phyloP scores from a whole-genome alignment of 2,888 invertebrate species.

The Eretmocerus hayati region DNA sequence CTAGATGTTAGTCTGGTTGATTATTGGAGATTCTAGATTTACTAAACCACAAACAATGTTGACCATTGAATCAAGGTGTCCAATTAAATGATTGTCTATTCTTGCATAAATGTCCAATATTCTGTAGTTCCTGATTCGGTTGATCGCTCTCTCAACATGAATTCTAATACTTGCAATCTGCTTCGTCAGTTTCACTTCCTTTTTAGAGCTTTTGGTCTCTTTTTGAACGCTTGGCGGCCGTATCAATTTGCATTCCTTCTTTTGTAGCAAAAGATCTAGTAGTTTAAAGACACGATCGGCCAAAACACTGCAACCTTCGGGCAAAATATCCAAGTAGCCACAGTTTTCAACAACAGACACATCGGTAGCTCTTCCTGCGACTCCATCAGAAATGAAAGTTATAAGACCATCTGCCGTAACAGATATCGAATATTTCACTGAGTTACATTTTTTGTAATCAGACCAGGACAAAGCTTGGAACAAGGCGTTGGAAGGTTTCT shows the following conservation, averaged over 20 bases:
- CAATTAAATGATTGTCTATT: not conserved
- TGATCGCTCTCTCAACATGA: constrained; percentile 32
- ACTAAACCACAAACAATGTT: constrained; percentile 23
- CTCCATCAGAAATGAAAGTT: constrained; percentile 28
- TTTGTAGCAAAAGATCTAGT: constrained; percentile 18
- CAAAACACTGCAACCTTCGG: constrained; percentile 20
- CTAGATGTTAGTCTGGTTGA: constrained; percentile 6
- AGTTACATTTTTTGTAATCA: constrained; percentile 28
- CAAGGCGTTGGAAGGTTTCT: constrained; percentile 24
- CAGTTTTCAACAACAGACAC: constrained; percentile 23
- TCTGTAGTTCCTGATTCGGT: constrained; percentile 27
- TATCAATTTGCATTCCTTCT: constrained; percentile 18
- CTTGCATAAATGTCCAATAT: constrained; percentile 18
- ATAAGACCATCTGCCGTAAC: constrained; percentile 23
- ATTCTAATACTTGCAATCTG: constrained; percentile 30
- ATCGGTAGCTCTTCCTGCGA: constrained; percentile 25
- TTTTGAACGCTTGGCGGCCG: constrained; percentile 23
- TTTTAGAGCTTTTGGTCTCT: constrained; percentile 17
- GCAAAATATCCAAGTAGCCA: constrained; percentile 24
- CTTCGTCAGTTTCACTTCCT: constrained; percentile 26
- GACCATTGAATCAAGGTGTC: constrained; percentile 19
- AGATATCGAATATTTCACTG: constrained; percentile 16
- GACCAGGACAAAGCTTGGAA: constrained; percentile 29
- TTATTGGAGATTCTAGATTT: constrained; percentile 23
- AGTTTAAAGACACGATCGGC: constrained; percentile 30